phyloP scores from a whole-genome alignment of 2,888 invertebrate species.

The Mythimna loreyi region DNA sequence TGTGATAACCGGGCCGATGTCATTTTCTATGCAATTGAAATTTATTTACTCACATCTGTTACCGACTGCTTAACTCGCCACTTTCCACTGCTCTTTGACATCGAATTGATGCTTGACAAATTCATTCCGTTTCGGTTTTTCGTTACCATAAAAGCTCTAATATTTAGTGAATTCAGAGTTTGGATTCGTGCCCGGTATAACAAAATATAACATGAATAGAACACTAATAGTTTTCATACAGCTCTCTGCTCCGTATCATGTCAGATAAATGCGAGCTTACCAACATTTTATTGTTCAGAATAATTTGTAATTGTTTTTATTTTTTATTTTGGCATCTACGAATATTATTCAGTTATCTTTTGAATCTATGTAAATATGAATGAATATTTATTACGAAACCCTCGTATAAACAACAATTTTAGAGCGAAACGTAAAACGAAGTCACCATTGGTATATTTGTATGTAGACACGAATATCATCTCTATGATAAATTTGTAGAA shows the following conservation, averaged over 20 bases:
- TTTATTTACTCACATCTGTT: constrained; percentile 55
- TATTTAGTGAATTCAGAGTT: constrained; percentile 44
- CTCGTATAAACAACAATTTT: constrained; percentile 9
- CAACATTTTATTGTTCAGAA: constrained; percentile 36
- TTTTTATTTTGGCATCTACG: background rate
- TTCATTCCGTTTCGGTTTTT: constrained; percentile 33
- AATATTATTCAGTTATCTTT: constrained; percentile 11
- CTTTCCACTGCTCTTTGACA: constrained; percentile 52
- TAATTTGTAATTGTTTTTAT: constrained; percentile 13
- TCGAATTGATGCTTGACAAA: constrained; percentile 52
- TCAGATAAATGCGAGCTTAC: constrained; percentile 32
- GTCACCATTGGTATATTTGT: constrained; percentile 1
- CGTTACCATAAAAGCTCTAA: constrained; percentile 49
- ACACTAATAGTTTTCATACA: constrained; percentile 54
- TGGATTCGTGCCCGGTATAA: constrained; percentile 43
- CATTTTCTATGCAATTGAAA: constrained; percentile 57
- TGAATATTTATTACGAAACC: constrained; percentile 30
- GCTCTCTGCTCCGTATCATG: constrained; percentile 39
- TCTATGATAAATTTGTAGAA: background rate
- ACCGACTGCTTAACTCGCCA: constrained; percentile 36
- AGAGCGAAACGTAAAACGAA: constrained; percentile 11
- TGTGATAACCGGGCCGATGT: constrained; percentile 39
- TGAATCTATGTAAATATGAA: constrained; percentile 36
- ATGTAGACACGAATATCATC: background rate
- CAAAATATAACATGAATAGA: constrained; percentile 50